A percentile compares a stretch with the other conserved stretches of the same genome.
These are phyloP conservation scores for Homalodisca vitripennis DNA, from an alignment of 1,140 invertebrate species.

Conservation along the genomic window DNA sequence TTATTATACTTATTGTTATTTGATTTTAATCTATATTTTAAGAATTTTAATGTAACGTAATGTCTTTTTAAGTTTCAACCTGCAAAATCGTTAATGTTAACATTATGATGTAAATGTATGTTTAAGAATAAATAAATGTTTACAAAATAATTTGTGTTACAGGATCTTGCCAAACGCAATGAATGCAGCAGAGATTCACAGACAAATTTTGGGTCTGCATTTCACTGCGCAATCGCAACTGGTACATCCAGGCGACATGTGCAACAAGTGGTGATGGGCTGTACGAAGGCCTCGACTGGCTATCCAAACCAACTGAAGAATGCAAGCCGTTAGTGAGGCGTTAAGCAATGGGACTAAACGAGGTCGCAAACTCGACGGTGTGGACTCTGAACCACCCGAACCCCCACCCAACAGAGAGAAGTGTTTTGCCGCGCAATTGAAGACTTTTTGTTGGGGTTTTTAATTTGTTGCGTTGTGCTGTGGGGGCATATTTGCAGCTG, in stretches of 20 bases:
- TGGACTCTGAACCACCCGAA: background rate
- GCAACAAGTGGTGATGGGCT: conserved; percentile 96
- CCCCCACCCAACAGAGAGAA: conserved; percentile 7
- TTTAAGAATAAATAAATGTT: no score
- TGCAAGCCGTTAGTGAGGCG: conserved; percentile 39
- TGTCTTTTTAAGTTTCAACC: no score
- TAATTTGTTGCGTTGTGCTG: conserved; percentile 25
- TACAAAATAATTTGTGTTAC: no score
- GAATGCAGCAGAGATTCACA: conserved; percentile 94
- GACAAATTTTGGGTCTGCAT: conserved; percentile 78
- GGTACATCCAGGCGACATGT: conserved; percentile 97
- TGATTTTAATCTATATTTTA: no score
- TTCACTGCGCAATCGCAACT: conserved; percentile 55
- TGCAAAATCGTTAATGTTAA: no score
- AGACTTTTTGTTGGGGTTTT: conserved; percentile 26
- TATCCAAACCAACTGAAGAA: conserved; percentile 84
- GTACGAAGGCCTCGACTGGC: conserved; percentile 97
- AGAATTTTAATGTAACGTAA: no score
- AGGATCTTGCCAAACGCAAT: conserved; percentile 96
- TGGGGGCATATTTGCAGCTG: conserved; percentile 24
- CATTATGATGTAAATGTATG: no score
- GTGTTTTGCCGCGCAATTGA: background rate
- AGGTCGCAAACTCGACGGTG: conserved; percentile 17
- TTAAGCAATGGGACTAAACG: background rate
- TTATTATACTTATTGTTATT: no score